Conservation (phyloP, 2,113 vertebrate species). For the Balaeniceps rex region DNA sequence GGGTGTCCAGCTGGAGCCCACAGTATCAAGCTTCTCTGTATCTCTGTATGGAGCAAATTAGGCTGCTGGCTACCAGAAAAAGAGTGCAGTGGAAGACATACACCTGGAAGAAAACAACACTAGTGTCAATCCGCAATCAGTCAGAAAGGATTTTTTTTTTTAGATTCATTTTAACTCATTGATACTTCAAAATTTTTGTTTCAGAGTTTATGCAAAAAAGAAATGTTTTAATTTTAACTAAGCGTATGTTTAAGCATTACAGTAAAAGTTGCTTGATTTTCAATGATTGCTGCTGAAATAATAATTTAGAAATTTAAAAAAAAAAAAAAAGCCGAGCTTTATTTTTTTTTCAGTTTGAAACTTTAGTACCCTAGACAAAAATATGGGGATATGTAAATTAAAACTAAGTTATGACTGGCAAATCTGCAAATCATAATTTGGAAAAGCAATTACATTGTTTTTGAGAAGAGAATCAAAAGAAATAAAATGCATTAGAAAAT, state of each 20-base stretch:
- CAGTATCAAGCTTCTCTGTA: background rate
- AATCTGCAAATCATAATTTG: background rate
- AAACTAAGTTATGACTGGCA: background rate
- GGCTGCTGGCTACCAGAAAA: background rate
- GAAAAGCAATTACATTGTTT: background rate
- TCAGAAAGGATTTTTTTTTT: background rate
- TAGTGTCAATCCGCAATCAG: background rate
- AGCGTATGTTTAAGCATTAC: background rate
- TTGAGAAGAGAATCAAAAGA: background rate
- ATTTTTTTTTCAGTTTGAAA: background rate
- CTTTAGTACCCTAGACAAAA: background rate
- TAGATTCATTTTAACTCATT: background rate
- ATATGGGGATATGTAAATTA: background rate
- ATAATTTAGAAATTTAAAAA: background rate
- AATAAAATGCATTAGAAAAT: background rate
- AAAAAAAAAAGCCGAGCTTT: background rate
- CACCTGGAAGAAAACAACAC: background rate
- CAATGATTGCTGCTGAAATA: background rate
- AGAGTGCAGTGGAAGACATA: background rate
- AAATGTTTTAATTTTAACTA: background rate
- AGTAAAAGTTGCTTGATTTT: background rate
- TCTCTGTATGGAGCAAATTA: background rate
- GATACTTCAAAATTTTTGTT: background rate
- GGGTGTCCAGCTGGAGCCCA: background rate
- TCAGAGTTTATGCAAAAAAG: background rate